phyloP scores from a whole-genome alignment of 2,113 vertebrate genomes.

The Paratilapia polleni region DNA sequence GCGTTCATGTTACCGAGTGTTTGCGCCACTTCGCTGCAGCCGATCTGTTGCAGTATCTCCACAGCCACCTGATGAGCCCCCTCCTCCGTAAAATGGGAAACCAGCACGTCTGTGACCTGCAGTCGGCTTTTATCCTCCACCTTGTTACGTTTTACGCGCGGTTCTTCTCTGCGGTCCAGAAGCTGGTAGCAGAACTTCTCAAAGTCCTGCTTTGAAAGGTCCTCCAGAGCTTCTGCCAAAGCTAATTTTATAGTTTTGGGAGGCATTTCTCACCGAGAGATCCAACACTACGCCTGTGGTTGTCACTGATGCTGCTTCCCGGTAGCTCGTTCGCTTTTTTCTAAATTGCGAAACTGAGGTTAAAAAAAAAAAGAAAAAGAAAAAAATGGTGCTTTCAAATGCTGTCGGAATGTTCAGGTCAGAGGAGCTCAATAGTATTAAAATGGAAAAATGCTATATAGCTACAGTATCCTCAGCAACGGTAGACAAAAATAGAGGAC shows the following conservation, averaged over 20 bases:
- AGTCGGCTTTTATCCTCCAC: not conserved
- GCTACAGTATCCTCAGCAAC: too few relatives aligned
- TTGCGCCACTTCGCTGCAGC: fast-evolving
- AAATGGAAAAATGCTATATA: too few relatives aligned
- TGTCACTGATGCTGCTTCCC: too few relatives aligned
- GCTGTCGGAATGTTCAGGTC: too few relatives aligned
- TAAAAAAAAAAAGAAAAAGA: too few relatives aligned
- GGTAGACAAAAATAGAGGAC: too few relatives aligned
- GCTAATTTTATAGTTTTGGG: not conserved
- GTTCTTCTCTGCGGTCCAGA: slow-evolving; percentile 5
- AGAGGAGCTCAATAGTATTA: too few relatives aligned
- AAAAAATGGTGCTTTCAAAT: too few relatives aligned
- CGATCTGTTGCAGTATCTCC: slow-evolving; percentile 8
- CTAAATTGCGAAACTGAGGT: too few relatives aligned
- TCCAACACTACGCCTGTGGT: too few relatives aligned
- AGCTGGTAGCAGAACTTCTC: slow-evolving; percentile 1
- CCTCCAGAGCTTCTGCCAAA: not conserved
- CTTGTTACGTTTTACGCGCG: not conserved
- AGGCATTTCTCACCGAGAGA: too few relatives aligned
- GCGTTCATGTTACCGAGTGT: not conserved
- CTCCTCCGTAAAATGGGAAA: slow-evolving; percentile 2
- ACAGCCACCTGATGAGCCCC: fast-evolving
- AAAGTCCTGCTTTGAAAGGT: fast-evolving
- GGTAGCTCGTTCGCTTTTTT: too few relatives aligned
- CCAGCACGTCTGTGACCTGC: slow-evolving; percentile 18